These are phyloP conservation scores for Danio tinwini DNA, from an alignment of 2,797 vertebrate species.

Conservation along the genomic window DNA sequence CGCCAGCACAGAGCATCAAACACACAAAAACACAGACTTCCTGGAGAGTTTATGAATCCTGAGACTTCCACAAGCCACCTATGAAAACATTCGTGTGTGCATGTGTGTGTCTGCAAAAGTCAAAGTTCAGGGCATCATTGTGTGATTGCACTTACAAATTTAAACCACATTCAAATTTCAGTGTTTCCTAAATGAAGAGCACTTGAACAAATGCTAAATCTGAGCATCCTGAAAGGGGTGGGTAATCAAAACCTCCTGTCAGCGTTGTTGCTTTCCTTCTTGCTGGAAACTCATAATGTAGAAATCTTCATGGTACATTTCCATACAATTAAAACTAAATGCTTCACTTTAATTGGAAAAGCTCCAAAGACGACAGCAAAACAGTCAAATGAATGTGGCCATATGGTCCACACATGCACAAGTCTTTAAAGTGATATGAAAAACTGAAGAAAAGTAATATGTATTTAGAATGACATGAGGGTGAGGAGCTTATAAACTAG, in stretches of 20 bases:
- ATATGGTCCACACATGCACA: no score
- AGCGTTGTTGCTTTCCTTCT: not conserved
- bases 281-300: not conserved
- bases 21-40: conserved; percentile 22
- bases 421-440: no score
- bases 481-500: no score
- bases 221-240: not conserved
- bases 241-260: not conserved
- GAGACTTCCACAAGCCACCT: conserved; percentile 28
- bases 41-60: conserved; percentile 47
- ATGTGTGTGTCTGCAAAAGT: conserved; percentile 21
- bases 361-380: no score
- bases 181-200: not conserved
- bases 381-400: no score
- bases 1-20: not conserved
- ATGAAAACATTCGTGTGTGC: conserved; percentile 47
- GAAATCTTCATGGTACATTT: not conserved
- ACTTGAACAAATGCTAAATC: no score
- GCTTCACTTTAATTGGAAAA: no score
- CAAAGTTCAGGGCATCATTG: conserved; percentile 13
- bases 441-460: no score
- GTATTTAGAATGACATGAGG: no score
- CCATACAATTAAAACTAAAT: not conserved
- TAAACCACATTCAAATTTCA: not conserved
- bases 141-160: not conserved